A percentile compares a stretch with the other conserved stretches of the same genome.
These are phyloP conservation scores for Cataglyphis cursor DNA, from an alignment of 2,888 invertebrate species.

Conservation along the genomic window DNA sequence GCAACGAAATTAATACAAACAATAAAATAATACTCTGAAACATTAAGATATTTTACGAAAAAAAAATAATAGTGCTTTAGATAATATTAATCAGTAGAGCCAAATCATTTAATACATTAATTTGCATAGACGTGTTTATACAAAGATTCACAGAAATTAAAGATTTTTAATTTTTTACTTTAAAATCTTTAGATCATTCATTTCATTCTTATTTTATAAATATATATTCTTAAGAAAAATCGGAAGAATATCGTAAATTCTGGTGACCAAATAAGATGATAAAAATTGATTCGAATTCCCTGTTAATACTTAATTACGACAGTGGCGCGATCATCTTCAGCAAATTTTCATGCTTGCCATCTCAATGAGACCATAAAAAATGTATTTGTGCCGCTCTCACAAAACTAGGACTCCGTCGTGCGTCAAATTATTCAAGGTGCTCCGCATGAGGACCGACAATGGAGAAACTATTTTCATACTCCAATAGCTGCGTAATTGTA, in stretches of 20 bases:
- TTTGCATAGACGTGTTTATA: background rate
- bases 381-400: constrained; percentile 47
- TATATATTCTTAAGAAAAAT: background rate
- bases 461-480: constrained; percentile 69
- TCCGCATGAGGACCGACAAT: constrained; percentile 59
- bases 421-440: constrained; percentile 71
- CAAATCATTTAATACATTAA: background rate
- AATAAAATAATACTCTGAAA: background rate
- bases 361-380: constrained; percentile 50
- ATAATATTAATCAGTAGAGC: background rate
- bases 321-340: background rate
- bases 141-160: background rate
- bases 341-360: constrained; percentile 37
- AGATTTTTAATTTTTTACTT: background rate
- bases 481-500: constrained; percentile 70
- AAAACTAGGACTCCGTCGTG: constrained; percentile 62
- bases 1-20: background rate
- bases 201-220: background rate
- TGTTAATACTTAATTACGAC: constrained; percentile 24
- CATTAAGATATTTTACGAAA: background rate
- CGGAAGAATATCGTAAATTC: background rate
- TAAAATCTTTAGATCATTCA: background rate
- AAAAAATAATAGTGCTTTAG: background rate
- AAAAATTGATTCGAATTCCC: background rate
- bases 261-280: background rate